Percentiles rank a stretch among this genome's conserved stretches.
These are phyloP conservation scores for Sylvia borin DNA, from an alignment of 2,797 vertebrate species.

Conservation along the genomic window DNA sequence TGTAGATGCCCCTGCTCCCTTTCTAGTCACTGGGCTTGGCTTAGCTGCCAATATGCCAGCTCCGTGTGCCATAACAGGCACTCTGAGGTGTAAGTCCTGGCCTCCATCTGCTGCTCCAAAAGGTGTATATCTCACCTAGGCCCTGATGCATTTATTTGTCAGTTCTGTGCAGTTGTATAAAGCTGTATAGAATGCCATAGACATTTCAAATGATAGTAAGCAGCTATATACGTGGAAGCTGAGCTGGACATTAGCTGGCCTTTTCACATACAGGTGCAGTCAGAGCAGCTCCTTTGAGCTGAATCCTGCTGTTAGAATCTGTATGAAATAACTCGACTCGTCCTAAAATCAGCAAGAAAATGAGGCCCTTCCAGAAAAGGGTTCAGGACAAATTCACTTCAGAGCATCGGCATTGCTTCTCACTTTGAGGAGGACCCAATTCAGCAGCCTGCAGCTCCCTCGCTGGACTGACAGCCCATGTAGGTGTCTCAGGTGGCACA, in stretches of 20 bases:
- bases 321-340: neutral
- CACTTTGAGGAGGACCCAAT: neutral
- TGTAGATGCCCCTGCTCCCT: neutral
- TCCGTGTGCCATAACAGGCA: neutral
- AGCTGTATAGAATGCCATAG: neutral
- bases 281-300: neutral
- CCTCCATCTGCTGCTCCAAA: neutral
- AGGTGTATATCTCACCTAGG: neutral
- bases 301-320: neutral
- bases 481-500: too few species aligned
- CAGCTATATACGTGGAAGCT: neutral
- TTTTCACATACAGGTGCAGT: neutral
- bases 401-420: neutral
- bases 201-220: neutral
- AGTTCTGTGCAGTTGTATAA: neutral
- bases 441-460: neutral
- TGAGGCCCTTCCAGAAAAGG: neutral
- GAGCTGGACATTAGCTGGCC: neutral
- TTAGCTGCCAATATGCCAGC: neutral
- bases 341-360: neutral
- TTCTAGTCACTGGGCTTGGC: neutral
- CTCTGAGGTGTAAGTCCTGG: neutral
- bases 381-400: neutral
- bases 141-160: neutral
- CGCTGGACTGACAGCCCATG: rapidly evolving